Conservation (phyloP, 2,113 vertebrate genomes). For the Cyprinodon variegatus region DNA sequence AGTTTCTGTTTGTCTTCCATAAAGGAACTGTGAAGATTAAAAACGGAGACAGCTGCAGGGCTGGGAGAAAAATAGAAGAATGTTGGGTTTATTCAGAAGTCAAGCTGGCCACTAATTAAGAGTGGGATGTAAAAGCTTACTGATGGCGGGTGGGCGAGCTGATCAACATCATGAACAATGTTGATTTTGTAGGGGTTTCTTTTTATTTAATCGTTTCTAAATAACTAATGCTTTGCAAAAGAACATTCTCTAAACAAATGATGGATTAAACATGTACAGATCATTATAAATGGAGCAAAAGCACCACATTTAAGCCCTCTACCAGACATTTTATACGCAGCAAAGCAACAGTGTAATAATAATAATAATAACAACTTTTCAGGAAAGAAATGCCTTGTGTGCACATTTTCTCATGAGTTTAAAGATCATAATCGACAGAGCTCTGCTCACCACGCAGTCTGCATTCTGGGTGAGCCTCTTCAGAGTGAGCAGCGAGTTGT, state of each 20-base stretch:
- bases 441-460: slow-evolving; percentile 91
- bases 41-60: not conserved
- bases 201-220: not conserved
- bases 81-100: not conserved
- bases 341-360: not conserved
- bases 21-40: not conserved
- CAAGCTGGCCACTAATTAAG: not conserved
- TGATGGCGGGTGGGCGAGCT: not conserved
- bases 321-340: too few species aligned
- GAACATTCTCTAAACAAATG: not conserved
- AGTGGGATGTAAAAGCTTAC: not conserved
- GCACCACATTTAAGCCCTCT: too few species aligned
- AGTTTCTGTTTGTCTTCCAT: not conserved
- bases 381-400: not conserved
- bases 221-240: not conserved
- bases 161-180: not conserved
- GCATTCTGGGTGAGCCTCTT: slow-evolving; percentile 98
- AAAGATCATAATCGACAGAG: slow-evolving; percentile 19
- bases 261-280: too few species aligned
- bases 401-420: slow-evolving; percentile 1
- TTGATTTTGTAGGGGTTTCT: not conserved
- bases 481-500: slow-evolving; percentile 95
- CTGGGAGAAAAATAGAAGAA: not conserved
- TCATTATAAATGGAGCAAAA: too few species aligned
- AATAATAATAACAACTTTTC: not conserved